Evolutionary conservation across 1,140 invertebrate genomes (phyloP).

Genomic region (Drosophila teissieri): DNA sequence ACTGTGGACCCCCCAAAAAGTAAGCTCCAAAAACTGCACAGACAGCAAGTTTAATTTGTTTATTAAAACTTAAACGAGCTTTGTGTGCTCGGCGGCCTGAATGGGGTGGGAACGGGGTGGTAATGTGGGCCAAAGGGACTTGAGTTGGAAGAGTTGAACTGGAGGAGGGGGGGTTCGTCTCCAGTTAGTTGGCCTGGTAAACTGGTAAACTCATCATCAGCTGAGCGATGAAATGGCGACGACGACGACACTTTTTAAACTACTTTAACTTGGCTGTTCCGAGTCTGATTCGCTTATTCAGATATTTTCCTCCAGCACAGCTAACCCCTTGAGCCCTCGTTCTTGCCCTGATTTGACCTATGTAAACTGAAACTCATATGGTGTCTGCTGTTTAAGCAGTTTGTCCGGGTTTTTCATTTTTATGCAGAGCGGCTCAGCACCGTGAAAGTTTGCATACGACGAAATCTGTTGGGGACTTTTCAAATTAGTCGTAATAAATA

Average conservation of each 20-base stretch:
- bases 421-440: slow-evolving; percentile 27
- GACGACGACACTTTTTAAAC: slow-evolving; percentile 70
- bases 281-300: slow-evolving; percentile 20
- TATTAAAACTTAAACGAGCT: slow-evolving; percentile 81
- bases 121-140: slow-evolving; percentile 12
- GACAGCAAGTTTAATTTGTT: slow-evolving; percentile 79
- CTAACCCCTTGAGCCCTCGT: not conserved
- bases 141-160: not conserved
- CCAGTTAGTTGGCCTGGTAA: slow-evolving; percentile 56
- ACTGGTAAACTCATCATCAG: slow-evolving; percentile 58
- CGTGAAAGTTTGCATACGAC: slow-evolving; percentile 52
- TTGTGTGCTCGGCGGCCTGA: slow-evolving; percentile 49
- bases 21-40: slow-evolving; percentile 51
- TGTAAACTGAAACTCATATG: slow-evolving; percentile 51
- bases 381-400: slow-evolving; percentile 50
- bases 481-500: slow-evolving; percentile 81
- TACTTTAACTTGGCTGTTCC: slow-evolving; percentile 73
- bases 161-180: slow-evolving; percentile 13
- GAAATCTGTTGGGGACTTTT: slow-evolving; percentile 56
- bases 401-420: slow-evolving; percentile 1
- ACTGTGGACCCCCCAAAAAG: slow-evolving; percentile 21
- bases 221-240: slow-evolving; percentile 4
- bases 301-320: slow-evolving; percentile 7
- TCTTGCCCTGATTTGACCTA: slow-evolving; percentile 49
- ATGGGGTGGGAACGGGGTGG: slow-evolving; percentile 24